Percentiles rank a stretch among this genome's conserved stretches.
These are phyloP conservation scores for Hecatera dysodea DNA, from an alignment of 2,888 invertebrate species.

Conservation along the genomic window DNA sequence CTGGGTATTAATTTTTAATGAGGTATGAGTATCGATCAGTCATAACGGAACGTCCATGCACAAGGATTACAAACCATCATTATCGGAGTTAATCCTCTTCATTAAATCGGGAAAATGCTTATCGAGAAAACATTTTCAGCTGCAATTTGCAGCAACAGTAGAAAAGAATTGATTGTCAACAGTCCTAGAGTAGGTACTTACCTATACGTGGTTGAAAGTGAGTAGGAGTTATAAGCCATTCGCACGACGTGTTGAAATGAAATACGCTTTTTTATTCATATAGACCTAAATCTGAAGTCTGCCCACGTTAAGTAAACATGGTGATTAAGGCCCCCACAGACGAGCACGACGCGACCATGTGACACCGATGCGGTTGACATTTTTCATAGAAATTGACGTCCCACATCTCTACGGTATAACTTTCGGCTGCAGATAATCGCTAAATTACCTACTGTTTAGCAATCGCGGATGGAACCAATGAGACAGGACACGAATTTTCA, in stretches of 20 bases:
- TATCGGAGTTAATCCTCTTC: slow-evolving; percentile 18
- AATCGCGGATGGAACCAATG: too few species aligned
- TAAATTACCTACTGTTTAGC: too few species aligned
- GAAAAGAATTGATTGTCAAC: slow-evolving; percentile 48
- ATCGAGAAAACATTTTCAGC: slow-evolving; percentile 21
- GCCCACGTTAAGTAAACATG: background rate
- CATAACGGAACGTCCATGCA: background rate
- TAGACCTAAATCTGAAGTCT: background rate
- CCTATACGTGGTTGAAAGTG: slow-evolving; percentile 12
- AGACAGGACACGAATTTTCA: too few species aligned
- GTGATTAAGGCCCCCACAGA: background rate
- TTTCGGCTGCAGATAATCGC: too few species aligned
- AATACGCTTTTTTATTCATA: slow-evolving; percentile 10
- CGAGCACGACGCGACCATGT: too few species aligned
- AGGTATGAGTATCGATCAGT: background rate
- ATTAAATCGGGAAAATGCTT: slow-evolving; percentile 14
- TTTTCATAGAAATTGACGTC: background rate
- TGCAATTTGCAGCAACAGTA: slow-evolving; percentile 36
- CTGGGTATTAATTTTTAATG: too few species aligned
- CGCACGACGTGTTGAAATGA: slow-evolving; percentile 18
- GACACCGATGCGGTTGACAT: background rate
- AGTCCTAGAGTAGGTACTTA: slow-evolving; percentile 7
- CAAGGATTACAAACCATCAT: slow-evolving; percentile 13
- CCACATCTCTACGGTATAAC: too few species aligned
- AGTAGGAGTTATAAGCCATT: background rate